phyloP scores from a whole-genome alignment of 2,113 vertebrate species.

The Macquaria australasica region DNA sequence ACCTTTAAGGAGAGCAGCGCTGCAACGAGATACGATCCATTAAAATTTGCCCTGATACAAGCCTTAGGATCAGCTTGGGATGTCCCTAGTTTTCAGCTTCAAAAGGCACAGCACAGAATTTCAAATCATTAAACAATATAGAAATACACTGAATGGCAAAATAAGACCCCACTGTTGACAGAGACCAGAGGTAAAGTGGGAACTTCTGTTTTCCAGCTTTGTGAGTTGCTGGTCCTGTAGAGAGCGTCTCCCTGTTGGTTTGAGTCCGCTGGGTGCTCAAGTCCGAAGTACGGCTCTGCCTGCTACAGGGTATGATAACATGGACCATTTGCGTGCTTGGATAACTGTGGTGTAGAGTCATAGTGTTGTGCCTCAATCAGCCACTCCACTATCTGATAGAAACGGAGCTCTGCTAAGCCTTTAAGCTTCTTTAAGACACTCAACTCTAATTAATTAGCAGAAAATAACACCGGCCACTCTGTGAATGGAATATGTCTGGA shows the following conservation, averaged over 20 bases:
- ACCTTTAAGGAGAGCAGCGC: too few species aligned
- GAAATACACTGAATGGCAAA: not conserved
- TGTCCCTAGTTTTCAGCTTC: not conserved
- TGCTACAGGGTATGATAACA: not conserved
- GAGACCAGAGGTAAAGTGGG: not conserved
- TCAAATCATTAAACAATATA: not conserved
- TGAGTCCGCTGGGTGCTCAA: not conserved
- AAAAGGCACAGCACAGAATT: not conserved
- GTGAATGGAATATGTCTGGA: constrained; percentile 25
- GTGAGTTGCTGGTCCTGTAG: not conserved
- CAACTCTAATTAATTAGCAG: constrained; percentile 55
- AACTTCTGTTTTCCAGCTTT: not conserved
- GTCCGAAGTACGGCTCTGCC: not conserved
- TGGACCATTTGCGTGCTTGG: not conserved
- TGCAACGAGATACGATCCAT: not conserved
- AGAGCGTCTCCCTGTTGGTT: not conserved
- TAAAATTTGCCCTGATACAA: too few species aligned
- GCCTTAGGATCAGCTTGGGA: too few species aligned
- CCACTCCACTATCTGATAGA: constrained; percentile 25
- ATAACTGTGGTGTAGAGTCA: not conserved
- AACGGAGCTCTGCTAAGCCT: constrained; percentile 46
- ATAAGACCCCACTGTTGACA: not conserved
- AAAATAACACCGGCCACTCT: constrained; percentile 32
- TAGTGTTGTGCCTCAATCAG: not conserved
- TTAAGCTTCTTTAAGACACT: constrained; percentile 64